phyloP scores from a whole-genome alignment of 92 coral and sea anemone genomes.

The Umimayanthus kanabou region DNA sequence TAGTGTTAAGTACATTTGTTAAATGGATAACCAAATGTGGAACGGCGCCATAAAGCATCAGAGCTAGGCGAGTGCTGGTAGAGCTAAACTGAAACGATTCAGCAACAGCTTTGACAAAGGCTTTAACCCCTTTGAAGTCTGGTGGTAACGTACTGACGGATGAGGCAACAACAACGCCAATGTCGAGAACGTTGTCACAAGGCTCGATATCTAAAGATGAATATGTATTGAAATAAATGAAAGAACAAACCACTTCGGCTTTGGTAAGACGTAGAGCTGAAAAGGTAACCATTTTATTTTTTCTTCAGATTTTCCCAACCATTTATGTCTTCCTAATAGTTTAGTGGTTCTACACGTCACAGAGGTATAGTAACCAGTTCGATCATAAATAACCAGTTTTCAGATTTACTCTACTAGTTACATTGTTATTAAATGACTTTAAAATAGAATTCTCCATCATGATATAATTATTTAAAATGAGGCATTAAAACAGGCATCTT shows the following conservation, averaged over 20 bases:
- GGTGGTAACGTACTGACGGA: not conserved
- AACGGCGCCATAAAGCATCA: not conserved
- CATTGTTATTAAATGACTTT: too few relatives aligned
- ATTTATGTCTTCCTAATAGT: too few relatives aligned
- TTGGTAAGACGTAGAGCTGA: not conserved
- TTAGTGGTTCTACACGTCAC: too few relatives aligned
- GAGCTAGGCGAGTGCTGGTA: slow-evolving; percentile 6
- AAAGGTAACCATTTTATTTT: too few relatives aligned
- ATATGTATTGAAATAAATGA: not conserved
- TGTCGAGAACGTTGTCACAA: slow-evolving; percentile 30
- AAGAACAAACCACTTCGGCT: not conserved
- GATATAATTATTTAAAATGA: too few relatives aligned
- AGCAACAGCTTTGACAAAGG: not conserved
- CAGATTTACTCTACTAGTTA: too few relatives aligned
- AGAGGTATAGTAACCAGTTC: too few relatives aligned
- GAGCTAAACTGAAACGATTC: slow-evolving; percentile 6
- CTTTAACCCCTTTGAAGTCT: not conserved
- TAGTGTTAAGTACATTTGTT: not conserved
- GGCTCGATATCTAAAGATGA: not conserved
- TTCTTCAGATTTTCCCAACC: too few relatives aligned
- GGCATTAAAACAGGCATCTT: too few relatives aligned
- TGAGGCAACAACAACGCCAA: slow-evolving; percentile 1
- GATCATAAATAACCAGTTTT: too few relatives aligned
- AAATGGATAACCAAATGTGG: not conserved
- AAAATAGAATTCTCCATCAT: too few relatives aligned